These are phyloP conservation scores for Drosophila obscura DNA, from an alignment of 1,140 invertebrate species.

Conservation along the genomic window DNA sequence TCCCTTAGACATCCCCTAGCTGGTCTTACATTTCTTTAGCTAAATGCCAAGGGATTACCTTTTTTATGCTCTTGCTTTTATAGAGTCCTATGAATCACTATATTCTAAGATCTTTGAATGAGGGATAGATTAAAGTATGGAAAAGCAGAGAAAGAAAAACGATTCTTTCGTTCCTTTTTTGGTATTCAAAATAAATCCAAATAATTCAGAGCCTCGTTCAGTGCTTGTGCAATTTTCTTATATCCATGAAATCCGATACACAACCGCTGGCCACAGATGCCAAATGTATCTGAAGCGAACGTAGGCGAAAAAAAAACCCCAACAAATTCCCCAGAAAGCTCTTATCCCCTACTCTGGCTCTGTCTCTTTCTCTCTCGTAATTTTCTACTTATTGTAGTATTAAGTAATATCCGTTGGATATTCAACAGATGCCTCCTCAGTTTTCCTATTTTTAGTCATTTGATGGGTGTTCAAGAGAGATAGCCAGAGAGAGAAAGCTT, in stretches of 20 bases:
- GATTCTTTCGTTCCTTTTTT: no score
- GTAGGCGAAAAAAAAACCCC: constrained; percentile 41
- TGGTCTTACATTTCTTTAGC: no score
- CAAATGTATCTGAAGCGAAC: constrained; percentile 40
- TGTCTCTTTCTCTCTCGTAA: constrained; percentile 1
- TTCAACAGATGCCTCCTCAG: constrained; percentile 62
- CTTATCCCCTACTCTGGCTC: constrained; percentile 12
- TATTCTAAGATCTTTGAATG: no score
- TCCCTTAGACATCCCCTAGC: no score
- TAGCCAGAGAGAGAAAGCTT: constrained; percentile 29
- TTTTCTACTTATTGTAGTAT: constrained; percentile 26
- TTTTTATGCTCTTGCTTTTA: no score
- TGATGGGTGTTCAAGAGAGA: constrained; percentile 4
- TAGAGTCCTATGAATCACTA: no score
- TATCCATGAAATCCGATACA: constrained; percentile 60
- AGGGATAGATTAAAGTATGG: no score
- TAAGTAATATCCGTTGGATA: constrained; percentile 70
- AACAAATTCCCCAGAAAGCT: constrained; percentile 58
- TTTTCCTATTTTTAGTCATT: constrained; percentile 57
- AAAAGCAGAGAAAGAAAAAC: neutral
- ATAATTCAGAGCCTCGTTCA: neutral
- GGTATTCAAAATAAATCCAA: neutral
- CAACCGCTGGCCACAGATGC: constrained; percentile 32
- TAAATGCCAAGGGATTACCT: no score
- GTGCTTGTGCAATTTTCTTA: constrained; percentile 7